A percentile compares a stretch with the other conserved stretches of the same genome.
phyloP scores from a whole-genome alignment of 2,113 vertebrate species.

The Dendrocopos noguchii region DNA sequence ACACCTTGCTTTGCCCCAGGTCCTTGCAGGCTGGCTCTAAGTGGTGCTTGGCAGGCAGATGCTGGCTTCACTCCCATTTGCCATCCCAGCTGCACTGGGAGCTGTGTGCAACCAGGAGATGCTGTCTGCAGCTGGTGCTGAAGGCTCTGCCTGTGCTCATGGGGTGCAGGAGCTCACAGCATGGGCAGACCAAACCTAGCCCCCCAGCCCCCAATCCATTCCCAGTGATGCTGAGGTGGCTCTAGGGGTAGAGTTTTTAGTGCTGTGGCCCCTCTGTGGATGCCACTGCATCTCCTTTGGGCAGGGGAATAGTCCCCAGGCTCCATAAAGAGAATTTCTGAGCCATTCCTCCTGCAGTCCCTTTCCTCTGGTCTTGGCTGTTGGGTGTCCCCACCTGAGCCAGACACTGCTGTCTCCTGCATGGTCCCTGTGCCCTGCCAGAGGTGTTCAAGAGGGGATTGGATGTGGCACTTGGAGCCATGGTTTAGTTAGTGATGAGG shows the following conservation, averaged over 20 bases:
- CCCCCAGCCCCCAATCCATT: too few relatives aligned
- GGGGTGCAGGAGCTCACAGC: background rate
- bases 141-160: rapidly evolving
- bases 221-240: background rate
- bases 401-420: too few relatives aligned
- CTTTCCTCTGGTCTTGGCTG: background rate
- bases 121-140: rapidly evolving
- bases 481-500: too few relatives aligned
- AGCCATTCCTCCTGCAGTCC: background rate
- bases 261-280: background rate
- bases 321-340: background rate
- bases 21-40: background rate
- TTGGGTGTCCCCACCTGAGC: too few relatives aligned
- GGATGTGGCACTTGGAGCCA: too few relatives aligned
- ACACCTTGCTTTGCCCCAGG: background rate
- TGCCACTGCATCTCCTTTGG: background rate
- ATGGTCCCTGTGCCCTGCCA: too few relatives aligned
- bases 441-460: too few relatives aligned
- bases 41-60: background rate
- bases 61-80: background rate
- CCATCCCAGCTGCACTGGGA: rapidly evolving
- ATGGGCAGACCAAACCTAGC: background rate
- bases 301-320: background rate
- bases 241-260: background rate
- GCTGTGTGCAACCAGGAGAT: rapidly evolving